phyloP scores from a whole-genome alignment of 2,113 vertebrate species.

The Chrysochloris asiatica region DNA sequence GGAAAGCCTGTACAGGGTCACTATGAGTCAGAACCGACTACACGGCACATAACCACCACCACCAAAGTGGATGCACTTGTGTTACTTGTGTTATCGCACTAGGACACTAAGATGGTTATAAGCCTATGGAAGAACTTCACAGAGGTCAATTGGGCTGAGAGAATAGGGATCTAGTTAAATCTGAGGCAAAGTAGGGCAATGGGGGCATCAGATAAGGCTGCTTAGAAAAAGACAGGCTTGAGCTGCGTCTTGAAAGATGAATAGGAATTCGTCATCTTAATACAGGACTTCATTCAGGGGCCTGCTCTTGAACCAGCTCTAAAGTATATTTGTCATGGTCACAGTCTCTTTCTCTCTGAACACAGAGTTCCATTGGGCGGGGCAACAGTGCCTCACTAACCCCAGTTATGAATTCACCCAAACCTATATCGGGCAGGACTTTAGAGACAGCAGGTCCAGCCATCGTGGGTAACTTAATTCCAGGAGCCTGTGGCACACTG shows the following conservation, averaged over 20 bases:
- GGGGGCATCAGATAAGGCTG: not conserved
- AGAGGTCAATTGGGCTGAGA: not conserved
- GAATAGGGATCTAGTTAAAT: not conserved
- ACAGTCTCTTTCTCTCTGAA: rapidly evolving
- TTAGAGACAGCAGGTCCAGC: not conserved
- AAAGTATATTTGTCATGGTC: not conserved
- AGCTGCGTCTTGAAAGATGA: not conserved
- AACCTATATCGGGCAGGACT: not conserved
- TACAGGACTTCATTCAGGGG: not conserved
- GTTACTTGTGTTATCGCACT: not conserved
- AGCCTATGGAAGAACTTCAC: not conserved
- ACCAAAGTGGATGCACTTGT: no score
- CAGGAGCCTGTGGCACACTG: not conserved
- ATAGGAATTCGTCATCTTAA: not conserved
- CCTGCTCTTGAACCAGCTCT: not conserved
- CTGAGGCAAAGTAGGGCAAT: not conserved
- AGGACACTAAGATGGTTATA: not conserved
- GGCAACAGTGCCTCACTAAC: not conserved
- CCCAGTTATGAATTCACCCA: not conserved
- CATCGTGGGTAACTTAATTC: not conserved
- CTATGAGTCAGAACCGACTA: no score
- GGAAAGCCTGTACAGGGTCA: no score
- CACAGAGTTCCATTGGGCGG: not conserved
- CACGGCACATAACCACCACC: no score
- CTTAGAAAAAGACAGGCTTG: not conserved